A percentile compares a stretch with the other conserved stretches of the same genome.
Evolutionary conservation across 2,113 vertebrate species (phyloP).

Genomic region (Prochilodus magdalenae): DNA sequence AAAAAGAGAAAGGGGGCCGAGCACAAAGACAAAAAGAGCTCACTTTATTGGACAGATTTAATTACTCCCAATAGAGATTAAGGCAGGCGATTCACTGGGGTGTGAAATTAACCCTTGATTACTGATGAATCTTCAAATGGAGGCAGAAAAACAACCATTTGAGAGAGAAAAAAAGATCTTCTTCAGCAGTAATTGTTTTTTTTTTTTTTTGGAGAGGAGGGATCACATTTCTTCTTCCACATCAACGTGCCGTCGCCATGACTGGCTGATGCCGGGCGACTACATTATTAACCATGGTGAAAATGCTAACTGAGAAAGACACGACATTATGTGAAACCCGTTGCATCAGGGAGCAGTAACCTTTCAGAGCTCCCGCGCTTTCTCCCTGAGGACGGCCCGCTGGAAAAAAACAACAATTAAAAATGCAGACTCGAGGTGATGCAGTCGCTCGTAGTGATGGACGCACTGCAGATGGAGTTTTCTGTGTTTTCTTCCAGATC

Average conservation of each 20-base stretch:
- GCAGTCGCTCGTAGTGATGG: constrained; percentile 40
- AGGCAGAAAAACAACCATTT: constrained; percentile 71
- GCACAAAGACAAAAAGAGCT: constrained; percentile 94
- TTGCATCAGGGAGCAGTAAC: constrained; percentile 75
- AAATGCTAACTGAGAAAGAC: constrained; percentile 68
- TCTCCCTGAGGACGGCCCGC: constrained; percentile 58
- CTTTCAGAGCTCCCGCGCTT: constrained; percentile 64
- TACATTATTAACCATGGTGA: constrained; percentile 68
- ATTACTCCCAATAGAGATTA: constrained; percentile 99
- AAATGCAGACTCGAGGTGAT: constrained; percentile 66
- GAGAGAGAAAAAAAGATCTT: constrained; percentile 2
- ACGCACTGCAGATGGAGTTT: constrained; percentile 13
- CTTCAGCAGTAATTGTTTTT: constrained; percentile 63
- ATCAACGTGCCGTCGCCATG: constrained; percentile 57
- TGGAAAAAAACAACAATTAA: constrained; percentile 68
- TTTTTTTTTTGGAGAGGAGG: constrained; percentile 58
- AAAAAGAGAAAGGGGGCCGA: constrained; percentile 79
- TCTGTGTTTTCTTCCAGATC: constrained; percentile 8
- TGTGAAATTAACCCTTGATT: constrained; percentile 99
- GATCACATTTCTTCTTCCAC: constrained; percentile 56
- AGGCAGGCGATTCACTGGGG: constrained; percentile 94
- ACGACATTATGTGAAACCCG: constrained; percentile 72
- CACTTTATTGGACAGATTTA: constrained; percentile 99
- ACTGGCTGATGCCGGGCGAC: constrained; percentile 62
- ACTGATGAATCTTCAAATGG: constrained; percentile 77